Evolutionary conservation across 2,888 invertebrate genomes (phyloP).

Genomic region (Drosophila longiperda): DNA sequence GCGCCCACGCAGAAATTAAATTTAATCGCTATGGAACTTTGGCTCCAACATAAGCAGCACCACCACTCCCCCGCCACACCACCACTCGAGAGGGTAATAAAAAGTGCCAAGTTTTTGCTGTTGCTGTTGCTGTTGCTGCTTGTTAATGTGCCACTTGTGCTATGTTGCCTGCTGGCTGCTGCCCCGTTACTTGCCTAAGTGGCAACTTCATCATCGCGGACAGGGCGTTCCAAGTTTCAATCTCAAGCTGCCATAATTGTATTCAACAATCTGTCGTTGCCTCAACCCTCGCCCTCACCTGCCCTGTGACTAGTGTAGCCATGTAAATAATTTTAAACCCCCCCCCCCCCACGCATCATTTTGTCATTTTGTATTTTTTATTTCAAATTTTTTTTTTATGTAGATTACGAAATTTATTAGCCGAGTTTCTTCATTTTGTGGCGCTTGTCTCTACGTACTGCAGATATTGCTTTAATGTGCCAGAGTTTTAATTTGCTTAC

Average conservation of each 20-base stretch:
- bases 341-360: too few relatives aligned
- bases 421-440: slow-evolving; percentile 48
- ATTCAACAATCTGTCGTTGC: slow-evolving; percentile 79
- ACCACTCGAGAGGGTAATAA: slow-evolving; percentile 68
- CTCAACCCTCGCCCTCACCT: slow-evolving; percentile 48
- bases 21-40: slow-evolving; percentile 68
- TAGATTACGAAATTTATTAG: slow-evolving; percentile 77
- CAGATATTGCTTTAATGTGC: slow-evolving; percentile 63
- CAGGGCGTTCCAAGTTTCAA: slow-evolving; percentile 66
- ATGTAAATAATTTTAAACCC: slow-evolving; percentile 56
- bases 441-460: slow-evolving; percentile 37
- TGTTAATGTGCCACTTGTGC: slow-evolving; percentile 75
- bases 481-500: slow-evolving; percentile 67
- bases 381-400: slow-evolving; percentile 41
- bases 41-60: slow-evolving; percentile 30
- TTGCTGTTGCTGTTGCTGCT: slow-evolving; percentile 63
- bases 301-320: slow-evolving; percentile 23
- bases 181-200: slow-evolving; percentile 63
- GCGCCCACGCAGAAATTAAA: slow-evolving; percentile 71
- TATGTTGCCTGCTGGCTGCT: slow-evolving; percentile 26
- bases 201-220: slow-evolving; percentile 74
- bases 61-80: slow-evolving; percentile 15
- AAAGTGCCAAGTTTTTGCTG: slow-evolving; percentile 66
- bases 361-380: too few relatives aligned
- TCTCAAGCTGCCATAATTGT: slow-evolving; percentile 73